Conservation (phyloP, 64 coral and sea anemone species). For the Actinia equina region DNA sequence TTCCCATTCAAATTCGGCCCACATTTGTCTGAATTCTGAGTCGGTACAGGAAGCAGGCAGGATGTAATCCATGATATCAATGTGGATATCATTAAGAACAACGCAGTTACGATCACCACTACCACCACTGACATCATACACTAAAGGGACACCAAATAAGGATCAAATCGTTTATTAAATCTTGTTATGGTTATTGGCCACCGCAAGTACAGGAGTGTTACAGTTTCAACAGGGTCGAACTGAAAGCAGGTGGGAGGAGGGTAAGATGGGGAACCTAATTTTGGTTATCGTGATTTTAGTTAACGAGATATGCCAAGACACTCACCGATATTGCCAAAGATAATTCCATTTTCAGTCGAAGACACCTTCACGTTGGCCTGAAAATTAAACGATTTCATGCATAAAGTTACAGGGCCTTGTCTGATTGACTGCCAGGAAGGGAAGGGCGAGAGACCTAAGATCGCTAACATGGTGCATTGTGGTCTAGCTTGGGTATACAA, state of each 20-base stretch:
- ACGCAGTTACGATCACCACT: constrained; percentile 96
- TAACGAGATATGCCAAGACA: neutral
- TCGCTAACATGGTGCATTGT: neutral
- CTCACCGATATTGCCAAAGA: constrained; percentile 99
- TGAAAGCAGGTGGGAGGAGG: neutral
- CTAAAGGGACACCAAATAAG: constrained; percentile 18
- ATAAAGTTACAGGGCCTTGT: too few species aligned
- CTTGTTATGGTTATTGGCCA: too few species aligned
- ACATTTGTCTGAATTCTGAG: constrained; percentile 99
- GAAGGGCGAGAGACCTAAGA: neutral
- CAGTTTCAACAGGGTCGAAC: neutral
- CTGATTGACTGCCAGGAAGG: neutral
- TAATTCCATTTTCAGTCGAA: constrained; percentile 98
- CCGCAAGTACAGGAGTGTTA: too few species aligned
- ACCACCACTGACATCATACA: constrained; percentile 92
- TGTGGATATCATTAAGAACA: constrained; percentile 96
- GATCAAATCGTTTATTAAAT: neutral
- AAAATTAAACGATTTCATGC: neutral
- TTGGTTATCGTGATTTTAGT: too few species aligned
- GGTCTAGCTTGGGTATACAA: too few species aligned
- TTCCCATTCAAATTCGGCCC: constrained; percentile 99
- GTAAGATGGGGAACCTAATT: too few species aligned
- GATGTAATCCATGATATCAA: constrained; percentile 99
- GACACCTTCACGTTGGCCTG: constrained; percentile 99
- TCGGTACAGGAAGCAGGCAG: constrained; percentile 95